A percentile compares a stretch with the other conserved stretches of the same genome.
Conservation (phyloP, 92 coral and sea anemone genomes). For the Pocillopora grandis region DNA sequence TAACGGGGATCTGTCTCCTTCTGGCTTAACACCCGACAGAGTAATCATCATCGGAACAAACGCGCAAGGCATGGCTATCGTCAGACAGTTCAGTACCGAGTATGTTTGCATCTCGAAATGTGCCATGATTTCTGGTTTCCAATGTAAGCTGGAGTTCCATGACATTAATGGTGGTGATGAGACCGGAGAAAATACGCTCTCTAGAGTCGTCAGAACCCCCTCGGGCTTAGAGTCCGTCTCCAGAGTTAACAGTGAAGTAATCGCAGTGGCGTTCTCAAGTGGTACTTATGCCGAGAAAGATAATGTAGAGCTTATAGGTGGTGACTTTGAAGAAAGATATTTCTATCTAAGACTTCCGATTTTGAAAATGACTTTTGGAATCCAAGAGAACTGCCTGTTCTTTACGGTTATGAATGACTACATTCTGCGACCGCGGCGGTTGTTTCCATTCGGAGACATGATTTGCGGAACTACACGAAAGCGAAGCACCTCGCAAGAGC, state of each 20-base stretch:
- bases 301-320: constrained; percentile 77
- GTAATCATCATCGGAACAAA: constrained; percentile 69
- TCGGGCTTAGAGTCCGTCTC: constrained; percentile 91
- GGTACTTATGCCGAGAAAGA: constrained; percentile 89
- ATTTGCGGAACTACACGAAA: constrained; percentile 78
- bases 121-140: constrained; percentile 81
- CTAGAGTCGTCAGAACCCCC: constrained; percentile 92
- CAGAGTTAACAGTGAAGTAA: constrained; percentile 55
- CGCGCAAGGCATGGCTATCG: constrained; percentile 89
- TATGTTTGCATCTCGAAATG: constrained; percentile 91
- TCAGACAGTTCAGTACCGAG: constrained; percentile 77
- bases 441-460: constrained; percentile 80
- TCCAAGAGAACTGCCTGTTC: constrained; percentile 80
- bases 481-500: constrained; percentile 72
- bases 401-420: constrained; percentile 68
- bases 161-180: constrained; percentile 51
- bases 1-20: constrained; percentile 68
- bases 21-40: constrained; percentile 57
- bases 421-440: constrained; percentile 64
- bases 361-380: constrained; percentile 80
- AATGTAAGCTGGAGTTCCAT: constrained; percentile 95
- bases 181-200: constrained; percentile 74
- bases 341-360: constrained; percentile 83
- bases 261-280: constrained; percentile 83
- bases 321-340: constrained; percentile 96